Evolutionary conservation across 2,797 vertebrate genomes (phyloP).

Genomic region (Babyrousa celebensis): DNA sequence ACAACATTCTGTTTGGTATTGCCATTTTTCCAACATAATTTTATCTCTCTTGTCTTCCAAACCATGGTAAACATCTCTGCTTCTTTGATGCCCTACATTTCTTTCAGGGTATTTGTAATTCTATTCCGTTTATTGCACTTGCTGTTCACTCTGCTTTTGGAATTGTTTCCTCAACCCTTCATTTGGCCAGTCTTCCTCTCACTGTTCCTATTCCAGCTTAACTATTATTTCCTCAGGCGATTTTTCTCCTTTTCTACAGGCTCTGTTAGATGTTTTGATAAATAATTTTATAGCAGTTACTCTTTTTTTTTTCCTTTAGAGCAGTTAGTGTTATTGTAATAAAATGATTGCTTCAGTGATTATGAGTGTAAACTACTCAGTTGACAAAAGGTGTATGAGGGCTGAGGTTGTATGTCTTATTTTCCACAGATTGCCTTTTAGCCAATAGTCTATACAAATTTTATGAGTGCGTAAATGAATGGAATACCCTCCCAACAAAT

Average conservation of each 20-base stretch:
- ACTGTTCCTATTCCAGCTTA: background rate
- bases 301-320: background rate
- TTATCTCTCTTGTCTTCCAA: conserved; percentile 40
- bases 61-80: background rate
- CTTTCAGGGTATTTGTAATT: conserved; percentile 42
- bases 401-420: background rate
- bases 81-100: background rate
- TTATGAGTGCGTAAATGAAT: background rate
- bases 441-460: background rate
- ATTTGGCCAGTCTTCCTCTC: background rate
- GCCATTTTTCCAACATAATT: background rate
- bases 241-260: background rate
- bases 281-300: background rate
- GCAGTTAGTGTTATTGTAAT: background rate
- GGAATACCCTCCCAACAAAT: background rate
- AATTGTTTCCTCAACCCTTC: background rate
- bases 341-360: background rate
- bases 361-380: background rate
- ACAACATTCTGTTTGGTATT: background rate
- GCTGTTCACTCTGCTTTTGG: background rate
- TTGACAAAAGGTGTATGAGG: background rate
- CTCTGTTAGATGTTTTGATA: background rate
- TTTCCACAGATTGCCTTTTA: background rate
- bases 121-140: background rate
- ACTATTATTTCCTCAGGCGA: background rate